phyloP scores from a whole-genome alignment of 2,888 invertebrate genomes.

The Apomyelois bistriatella region DNA sequence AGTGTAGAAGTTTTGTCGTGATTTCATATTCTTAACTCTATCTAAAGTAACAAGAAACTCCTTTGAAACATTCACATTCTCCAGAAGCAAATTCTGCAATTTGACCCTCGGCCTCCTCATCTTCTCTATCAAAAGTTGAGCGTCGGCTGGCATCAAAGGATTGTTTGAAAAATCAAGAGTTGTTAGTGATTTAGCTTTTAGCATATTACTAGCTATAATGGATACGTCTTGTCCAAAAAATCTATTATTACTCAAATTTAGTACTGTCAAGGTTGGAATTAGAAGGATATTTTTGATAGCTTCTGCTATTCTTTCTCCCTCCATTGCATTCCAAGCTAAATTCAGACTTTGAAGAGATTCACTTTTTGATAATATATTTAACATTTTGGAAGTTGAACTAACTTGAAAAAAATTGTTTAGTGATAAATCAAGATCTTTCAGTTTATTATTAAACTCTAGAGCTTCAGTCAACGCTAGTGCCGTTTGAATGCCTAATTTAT shows the following conservation, averaged over 20 bases:
- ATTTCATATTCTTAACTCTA: conserved; percentile 33
- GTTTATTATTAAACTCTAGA: conserved; percentile 29
- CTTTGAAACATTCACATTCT: conserved; percentile 36
- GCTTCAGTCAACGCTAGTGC: conserved; percentile 34
- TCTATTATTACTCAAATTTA: conserved; percentile 41
- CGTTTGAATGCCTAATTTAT: conserved; percentile 30
- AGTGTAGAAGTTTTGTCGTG: conserved; percentile 31
- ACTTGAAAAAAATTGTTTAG: conserved; percentile 36
- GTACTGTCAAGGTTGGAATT: conserved; percentile 28
- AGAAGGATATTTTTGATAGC: conserved; percentile 29
- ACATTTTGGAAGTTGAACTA: conserved; percentile 30
- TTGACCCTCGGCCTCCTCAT: conserved; percentile 35
- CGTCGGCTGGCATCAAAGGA: conserved; percentile 35
- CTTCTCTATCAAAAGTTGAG: conserved; percentile 28
- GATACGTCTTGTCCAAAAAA: conserved; percentile 31
- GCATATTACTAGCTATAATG: conserved; percentile 27
- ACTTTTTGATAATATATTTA: conserved; percentile 30
- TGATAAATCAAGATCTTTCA: conserved; percentile 42
- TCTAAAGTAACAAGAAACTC: conserved; percentile 30
- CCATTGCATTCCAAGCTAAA: conserved; percentile 38
- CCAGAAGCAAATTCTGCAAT: conserved; percentile 34
- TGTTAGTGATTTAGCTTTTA: conserved; percentile 31
- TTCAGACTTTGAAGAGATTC: conserved; percentile 33
- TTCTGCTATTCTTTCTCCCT: conserved; percentile 32
- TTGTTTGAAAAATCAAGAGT: conserved; percentile 44